These are phyloP conservation scores for Geopemphigus sp. DNA, from an alignment of 1,140 invertebrate species.

Conservation along the genomic window DNA sequence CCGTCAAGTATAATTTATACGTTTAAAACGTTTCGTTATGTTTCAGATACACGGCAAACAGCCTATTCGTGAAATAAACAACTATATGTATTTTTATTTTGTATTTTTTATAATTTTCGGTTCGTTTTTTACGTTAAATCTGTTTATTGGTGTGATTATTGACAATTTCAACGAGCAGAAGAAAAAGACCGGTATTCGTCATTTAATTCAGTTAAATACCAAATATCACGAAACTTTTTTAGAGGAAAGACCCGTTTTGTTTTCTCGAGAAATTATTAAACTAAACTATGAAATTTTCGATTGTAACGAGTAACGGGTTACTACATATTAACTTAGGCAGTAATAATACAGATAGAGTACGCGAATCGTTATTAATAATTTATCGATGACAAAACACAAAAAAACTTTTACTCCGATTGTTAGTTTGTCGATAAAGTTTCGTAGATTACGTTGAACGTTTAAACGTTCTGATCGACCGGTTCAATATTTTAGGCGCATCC, in stretches of 20 bases:
- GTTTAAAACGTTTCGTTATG: constrained; percentile 46
- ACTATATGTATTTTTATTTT: constrained; percentile 98
- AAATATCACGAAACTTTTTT: no score
- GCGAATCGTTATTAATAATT: no score
- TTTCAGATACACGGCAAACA: constrained; percentile 76
- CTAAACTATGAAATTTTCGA: no score
- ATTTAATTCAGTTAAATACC: background rate
- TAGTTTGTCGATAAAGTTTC: no score
- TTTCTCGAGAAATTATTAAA: no score
- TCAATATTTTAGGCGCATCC: constrained; percentile 79
- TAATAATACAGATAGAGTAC: background rate
- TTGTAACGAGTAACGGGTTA: no score
- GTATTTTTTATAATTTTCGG: constrained; percentile 97
- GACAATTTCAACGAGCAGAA: constrained; percentile 99
- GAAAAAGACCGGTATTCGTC: constrained; percentile 74
- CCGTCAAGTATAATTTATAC: no score
- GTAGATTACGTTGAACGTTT: no score
- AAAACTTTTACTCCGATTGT: no score
- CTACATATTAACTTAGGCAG: no score
- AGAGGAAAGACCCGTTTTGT: background rate
- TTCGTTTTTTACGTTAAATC: constrained; percentile 95
- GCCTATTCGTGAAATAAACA: constrained; percentile 89
- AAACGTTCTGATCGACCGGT: no score
- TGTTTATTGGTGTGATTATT: constrained; percentile 98
- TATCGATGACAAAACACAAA: no score